A percentile compares a stretch with the other conserved stretches of the same genome.
phyloP scores from a whole-genome alignment of 2,797 vertebrate genomes.

The Macroramphosus scolopax region DNA sequence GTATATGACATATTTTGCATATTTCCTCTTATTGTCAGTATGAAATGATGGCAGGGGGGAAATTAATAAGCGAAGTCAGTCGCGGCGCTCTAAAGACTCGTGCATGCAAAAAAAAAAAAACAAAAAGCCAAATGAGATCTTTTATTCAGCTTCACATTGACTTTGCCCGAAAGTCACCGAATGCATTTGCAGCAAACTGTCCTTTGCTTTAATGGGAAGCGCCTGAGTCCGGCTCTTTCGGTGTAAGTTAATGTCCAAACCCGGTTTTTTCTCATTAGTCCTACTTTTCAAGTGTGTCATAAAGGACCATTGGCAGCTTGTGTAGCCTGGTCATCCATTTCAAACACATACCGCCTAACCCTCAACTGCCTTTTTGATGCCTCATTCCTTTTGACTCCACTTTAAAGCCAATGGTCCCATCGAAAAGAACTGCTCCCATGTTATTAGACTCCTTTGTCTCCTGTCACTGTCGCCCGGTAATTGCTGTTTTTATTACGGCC shows the following conservation, averaged over 20 bases:
- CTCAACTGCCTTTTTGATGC: slow-evolving; percentile 60
- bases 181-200: slow-evolving; percentile 41
- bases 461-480: slow-evolving; percentile 62
- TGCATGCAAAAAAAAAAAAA: slow-evolving; percentile 40
- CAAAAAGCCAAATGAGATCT: slow-evolving; percentile 68
- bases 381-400: slow-evolving; percentile 62
- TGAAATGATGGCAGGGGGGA: slow-evolving; percentile 34
- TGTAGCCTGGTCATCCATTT: slow-evolving; percentile 42
- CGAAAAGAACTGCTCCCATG: slow-evolving; percentile 56
- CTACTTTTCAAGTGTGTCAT: slow-evolving; percentile 43
- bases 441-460: slow-evolving; percentile 62
- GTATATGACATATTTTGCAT: slow-evolving; percentile 59
- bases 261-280: slow-evolving; percentile 46
- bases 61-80: slow-evolving; percentile 62
- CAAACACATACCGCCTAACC: slow-evolving; percentile 39
- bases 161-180: slow-evolving; percentile 54
- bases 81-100: slow-evolving; percentile 43
- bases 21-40: slow-evolving; percentile 61
- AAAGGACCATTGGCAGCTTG: slow-evolving; percentile 47
- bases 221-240: slow-evolving; percentile 37
- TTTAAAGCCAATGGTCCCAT: slow-evolving; percentile 58
- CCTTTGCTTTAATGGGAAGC: slow-evolving; percentile 35
- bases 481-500: slow-evolving; percentile 68
- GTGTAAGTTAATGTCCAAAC: slow-evolving; percentile 31
- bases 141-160: slow-evolving; percentile 58